Percentiles rank a stretch among this genome's conserved stretches.
These are phyloP conservation scores for Mionectes macconnelli DNA, from an alignment of 2,113 vertebrate genomes.

Conservation along the genomic window DNA sequence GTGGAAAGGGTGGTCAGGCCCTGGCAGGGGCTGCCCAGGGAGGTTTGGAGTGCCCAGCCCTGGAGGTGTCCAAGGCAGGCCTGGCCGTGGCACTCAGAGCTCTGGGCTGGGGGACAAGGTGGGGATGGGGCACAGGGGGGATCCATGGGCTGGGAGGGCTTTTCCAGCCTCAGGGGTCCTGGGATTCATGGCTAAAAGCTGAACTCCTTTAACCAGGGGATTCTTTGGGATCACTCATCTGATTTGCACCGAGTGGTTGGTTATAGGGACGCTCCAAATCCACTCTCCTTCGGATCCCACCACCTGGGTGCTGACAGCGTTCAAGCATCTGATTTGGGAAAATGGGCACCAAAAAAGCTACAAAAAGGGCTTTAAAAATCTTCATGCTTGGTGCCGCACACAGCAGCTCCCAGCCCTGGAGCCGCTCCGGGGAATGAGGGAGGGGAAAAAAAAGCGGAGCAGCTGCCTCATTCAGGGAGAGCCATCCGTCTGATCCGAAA, in stretches of 20 bases:
- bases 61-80: not conserved
- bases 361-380: not conserved
- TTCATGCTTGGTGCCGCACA: not conserved
- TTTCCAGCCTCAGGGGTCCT: not conserved
- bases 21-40: not conserved
- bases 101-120: not conserved
- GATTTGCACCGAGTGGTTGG: not conserved
- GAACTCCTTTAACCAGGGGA: not conserved
- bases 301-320: not conserved
- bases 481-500: not conserved
- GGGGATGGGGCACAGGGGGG: not conserved
- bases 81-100: not conserved
- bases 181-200: not conserved
- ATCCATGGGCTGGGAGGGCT: not conserved
- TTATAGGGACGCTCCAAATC: not conserved
- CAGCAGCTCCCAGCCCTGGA: not conserved
- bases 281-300: rapidly evolving
- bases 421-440: not conserved
- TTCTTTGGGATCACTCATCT: not conserved
- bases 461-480: constrained; percentile 18
- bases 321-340: not conserved
- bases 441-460: not conserved
- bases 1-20: no score
- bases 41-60: not conserved
- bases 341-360: not conserved